Base-by-base conservation (phyloP, 2,888 invertebrate genomes). In the Theretra japonica region DNA sequence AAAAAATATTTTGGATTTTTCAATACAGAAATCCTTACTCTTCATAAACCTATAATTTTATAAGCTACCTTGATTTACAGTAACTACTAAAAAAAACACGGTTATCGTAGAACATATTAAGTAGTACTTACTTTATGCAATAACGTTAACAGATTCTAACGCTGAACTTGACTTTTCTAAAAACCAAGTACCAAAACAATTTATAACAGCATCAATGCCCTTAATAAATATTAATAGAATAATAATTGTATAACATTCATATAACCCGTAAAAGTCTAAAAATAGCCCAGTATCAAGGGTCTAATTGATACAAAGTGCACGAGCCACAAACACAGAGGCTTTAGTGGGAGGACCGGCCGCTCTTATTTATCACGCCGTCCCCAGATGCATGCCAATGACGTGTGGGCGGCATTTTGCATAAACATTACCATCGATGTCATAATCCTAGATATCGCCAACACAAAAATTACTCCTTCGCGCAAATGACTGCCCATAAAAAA, bases 371-470 rank as follows among this genome's bases (percentile, higher is more conserved):
- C 86, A 79, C 75, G 70, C 77, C 58, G 68, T 28, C 41, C 25
- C 86, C 82, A 88, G 86, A 85, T 89, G 87, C 91, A 91, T 90
- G 85, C 83, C 87, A 88, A 91, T 89, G 85, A 86, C 72, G 87
- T 88, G 93, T 92, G 86, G 92, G 93, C 84, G 86, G 76, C 76
- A 75, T 82, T 88, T 85, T 87, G 90, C 90, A 88, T 88, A 86
- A 87, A 89, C 88, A 88, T 88, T 86, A 86, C 86, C 77, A 80
- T 78, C 79, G 80, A 84, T 89, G 88, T 88, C 88, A 87, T 88
- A 88, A 88, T 85, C 81, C 69, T 75, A 70, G 72, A 73, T 75
- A 72, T 76, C 71, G 74, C 70, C 73, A 70, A 70, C 70, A 65
- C 65, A 69, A 28, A 72, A 72, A 65, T 65, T 21, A 56, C 70